phyloP scores from a whole-genome alignment of 2,888 invertebrate species.

The Catotricha subobsoleta region DNA sequence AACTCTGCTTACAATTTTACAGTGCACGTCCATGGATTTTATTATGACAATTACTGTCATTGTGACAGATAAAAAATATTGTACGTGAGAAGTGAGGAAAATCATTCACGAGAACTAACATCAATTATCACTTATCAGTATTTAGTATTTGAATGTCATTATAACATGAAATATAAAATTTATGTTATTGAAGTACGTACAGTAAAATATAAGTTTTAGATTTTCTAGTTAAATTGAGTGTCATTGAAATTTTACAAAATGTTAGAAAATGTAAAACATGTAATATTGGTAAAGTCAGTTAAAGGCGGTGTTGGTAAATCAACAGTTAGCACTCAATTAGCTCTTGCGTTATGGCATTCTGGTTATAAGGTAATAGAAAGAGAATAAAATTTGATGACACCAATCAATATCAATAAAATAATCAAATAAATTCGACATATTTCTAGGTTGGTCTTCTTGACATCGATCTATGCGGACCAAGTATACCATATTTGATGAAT shows the following conservation, averaged over 20 bases:
- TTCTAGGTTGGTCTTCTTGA: conserved; percentile 78
- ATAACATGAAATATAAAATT: too few relatives aligned
- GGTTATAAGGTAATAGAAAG: conserved; percentile 79
- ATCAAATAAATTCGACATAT: background rate
- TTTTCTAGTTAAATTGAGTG: background rate
- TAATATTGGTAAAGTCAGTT: conserved; percentile 87
- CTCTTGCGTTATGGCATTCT: conserved; percentile 61
- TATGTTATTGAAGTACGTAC: too few relatives aligned
- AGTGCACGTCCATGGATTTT: too few relatives aligned
- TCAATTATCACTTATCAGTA: too few relatives aligned
- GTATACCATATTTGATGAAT: conserved; percentile 73
- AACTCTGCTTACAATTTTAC: too few relatives aligned
- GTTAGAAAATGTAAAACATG: conserved; percentile 64
- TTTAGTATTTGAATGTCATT: too few relatives aligned
- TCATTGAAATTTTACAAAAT: conserved; percentile 26
- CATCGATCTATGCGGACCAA: conserved; percentile 89
- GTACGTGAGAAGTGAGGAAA: too few relatives aligned
- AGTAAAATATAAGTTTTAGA: background rate
- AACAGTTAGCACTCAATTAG: conserved; percentile 84
- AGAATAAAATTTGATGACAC: background rate
- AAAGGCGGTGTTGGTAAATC: conserved; percentile 99
- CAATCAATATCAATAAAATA: background rate
- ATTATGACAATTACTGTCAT: too few relatives aligned
- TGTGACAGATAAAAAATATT: too few relatives aligned
- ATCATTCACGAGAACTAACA: too few relatives aligned